phyloP scores from a whole-genome alignment of 2,888 invertebrate species.

The Ecdyonurus torrentis region DNA sequence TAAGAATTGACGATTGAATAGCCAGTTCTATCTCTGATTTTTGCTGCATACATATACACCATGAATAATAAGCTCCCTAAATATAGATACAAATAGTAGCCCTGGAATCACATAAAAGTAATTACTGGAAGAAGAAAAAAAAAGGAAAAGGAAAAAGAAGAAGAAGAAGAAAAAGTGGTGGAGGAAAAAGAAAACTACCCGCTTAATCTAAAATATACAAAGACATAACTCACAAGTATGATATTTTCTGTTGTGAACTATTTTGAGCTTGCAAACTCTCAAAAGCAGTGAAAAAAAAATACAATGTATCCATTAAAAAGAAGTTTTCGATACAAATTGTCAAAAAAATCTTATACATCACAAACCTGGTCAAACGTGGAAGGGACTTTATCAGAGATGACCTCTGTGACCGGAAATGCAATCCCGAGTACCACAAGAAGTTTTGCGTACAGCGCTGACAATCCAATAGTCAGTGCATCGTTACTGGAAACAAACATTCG shows the following conservation, averaged over 20 bases:
- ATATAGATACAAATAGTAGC: slow-evolving; percentile 71
- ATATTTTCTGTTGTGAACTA: too few relatives aligned
- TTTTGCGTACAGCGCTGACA: slow-evolving; percentile 73
- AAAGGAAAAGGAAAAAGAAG: too few relatives aligned
- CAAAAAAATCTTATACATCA: background rate
- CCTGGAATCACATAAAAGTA: slow-evolving; percentile 36
- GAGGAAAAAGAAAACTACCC: too few relatives aligned
- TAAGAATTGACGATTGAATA: slow-evolving; percentile 37
- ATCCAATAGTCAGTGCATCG: slow-evolving; percentile 50
- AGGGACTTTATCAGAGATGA: slow-evolving; percentile 59
- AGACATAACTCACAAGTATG: too few relatives aligned
- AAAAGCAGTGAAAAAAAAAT: slow-evolving; percentile 4
- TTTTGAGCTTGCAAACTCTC: too few relatives aligned
- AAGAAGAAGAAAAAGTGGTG: too few relatives aligned
- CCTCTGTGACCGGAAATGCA: slow-evolving; percentile 75
- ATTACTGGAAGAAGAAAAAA: too few relatives aligned
- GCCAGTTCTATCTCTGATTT: slow-evolving; percentile 45
- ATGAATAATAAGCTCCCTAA: slow-evolving; percentile 59
- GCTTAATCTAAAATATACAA: too few relatives aligned
- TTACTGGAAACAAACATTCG: too few relatives aligned
- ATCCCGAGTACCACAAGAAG: slow-evolving; percentile 67
- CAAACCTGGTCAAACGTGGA: slow-evolving; percentile 53
- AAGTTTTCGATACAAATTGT: background rate
- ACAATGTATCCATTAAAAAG: background rate
- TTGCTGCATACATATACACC: slow-evolving; percentile 48